Conservation (phyloP, 2,888 invertebrate species). For the Eristalis intricaria region DNA sequence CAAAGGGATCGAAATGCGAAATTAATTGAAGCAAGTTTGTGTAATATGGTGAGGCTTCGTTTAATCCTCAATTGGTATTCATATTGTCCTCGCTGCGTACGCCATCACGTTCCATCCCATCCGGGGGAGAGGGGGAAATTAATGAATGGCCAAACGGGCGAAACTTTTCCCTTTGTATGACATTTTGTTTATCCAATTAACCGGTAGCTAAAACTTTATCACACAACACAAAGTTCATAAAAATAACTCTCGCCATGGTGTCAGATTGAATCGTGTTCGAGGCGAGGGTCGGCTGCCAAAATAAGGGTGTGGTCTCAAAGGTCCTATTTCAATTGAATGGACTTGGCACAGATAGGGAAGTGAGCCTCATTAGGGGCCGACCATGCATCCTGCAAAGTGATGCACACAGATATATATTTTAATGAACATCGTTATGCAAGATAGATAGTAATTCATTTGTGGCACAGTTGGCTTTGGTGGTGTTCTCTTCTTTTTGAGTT, state of each 20-base stretch:
- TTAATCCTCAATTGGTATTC: constrained; percentile 22
- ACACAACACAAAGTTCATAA: constrained; percentile 25
- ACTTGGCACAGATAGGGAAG: constrained; percentile 16
- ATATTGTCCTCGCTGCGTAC: not conserved
- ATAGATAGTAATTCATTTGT: constrained; percentile 42
- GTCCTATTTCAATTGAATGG: constrained; percentile 49
- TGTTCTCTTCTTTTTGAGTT: not conserved
- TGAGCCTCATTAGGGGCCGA: constrained; percentile 47
- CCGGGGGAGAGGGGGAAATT: no score
- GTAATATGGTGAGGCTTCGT: constrained; percentile 3
- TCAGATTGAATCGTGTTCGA: not conserved
- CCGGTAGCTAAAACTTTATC: constrained; percentile 44
- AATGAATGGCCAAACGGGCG: not conserved
- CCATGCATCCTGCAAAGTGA: constrained; percentile 17
- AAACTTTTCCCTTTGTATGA: constrained; percentile 34
- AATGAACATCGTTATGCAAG: constrained; percentile 38
- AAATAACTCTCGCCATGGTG: constrained; percentile 10
- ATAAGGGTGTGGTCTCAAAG: not conserved
- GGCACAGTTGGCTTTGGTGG: constrained; percentile 9
- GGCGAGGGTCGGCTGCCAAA: not conserved
- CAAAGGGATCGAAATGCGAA: constrained; percentile 15
- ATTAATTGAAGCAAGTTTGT: constrained; percentile 36
- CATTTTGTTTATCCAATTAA: constrained; percentile 61
- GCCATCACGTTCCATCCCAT: not conserved
- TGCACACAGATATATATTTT: constrained; percentile 26